Conservation (phyloP, 2,888 invertebrate species). For the Pyrrhosoma nymphula region DNA sequence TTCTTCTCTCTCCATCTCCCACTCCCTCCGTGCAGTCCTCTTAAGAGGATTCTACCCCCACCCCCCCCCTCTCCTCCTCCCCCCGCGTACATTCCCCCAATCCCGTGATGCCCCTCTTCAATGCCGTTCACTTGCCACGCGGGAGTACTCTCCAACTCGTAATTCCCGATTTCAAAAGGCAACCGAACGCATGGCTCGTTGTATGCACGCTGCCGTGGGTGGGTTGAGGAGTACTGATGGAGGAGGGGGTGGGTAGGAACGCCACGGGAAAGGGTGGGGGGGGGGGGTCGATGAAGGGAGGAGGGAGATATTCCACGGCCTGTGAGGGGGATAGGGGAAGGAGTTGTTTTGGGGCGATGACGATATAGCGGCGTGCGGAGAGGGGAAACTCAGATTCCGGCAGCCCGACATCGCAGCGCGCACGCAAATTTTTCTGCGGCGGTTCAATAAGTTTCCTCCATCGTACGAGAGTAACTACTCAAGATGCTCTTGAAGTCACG, state of each 20-base stretch:
- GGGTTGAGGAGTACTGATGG: neutral
- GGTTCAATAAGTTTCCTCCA: neutral
- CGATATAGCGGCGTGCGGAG: neutral
- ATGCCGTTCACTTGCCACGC: constrained; percentile 46
- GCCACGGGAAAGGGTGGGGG: neutral
- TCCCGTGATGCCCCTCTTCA: neutral
- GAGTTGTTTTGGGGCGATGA: too few species aligned
- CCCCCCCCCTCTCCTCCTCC: neutral
- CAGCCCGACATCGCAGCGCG: neutral
- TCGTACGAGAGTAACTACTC: neutral
- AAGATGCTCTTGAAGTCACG: neutral
- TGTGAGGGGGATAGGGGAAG: neutral
- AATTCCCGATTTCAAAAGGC: constrained; percentile 62
- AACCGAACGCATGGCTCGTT: neutral
- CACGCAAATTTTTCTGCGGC: neutral
- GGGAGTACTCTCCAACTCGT: constrained; percentile 42
- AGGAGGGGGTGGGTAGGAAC: neutral
- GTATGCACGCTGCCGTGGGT: neutral
- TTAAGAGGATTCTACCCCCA: too few species aligned
- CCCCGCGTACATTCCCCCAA: neutral
- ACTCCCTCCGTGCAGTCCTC: neutral
- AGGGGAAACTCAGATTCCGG: neutral
- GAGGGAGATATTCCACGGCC: too few species aligned
- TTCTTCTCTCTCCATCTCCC: neutral
- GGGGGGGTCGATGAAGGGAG: neutral